These are phyloP conservation scores for Monochamus alternatus DNA, from an alignment of 2,888 invertebrate species.

Conservation along the genomic window DNA sequence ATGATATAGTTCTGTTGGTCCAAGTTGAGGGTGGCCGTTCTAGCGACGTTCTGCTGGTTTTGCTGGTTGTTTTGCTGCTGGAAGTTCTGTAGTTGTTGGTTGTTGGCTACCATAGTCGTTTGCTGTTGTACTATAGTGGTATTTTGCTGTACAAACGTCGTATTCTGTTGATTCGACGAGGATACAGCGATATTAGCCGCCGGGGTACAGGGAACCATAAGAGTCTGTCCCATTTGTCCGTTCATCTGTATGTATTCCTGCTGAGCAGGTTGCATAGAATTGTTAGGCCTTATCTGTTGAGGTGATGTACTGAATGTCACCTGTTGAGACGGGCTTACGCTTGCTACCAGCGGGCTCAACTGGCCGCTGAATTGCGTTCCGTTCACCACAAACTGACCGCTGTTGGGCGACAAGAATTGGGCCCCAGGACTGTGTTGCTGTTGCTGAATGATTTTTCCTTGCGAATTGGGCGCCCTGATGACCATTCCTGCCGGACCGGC, in stretches of 20 bases:
- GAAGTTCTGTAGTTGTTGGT: constrained; percentile 73
- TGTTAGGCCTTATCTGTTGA: constrained; percentile 63
- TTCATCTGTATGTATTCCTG: constrained; percentile 81
- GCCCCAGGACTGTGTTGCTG: constrained; percentile 79
- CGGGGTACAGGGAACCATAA: constrained; percentile 81
- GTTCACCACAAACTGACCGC: constrained; percentile 83
- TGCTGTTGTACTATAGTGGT: constrained; percentile 89
- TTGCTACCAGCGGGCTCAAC: constrained; percentile 84
- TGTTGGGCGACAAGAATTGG: constrained; percentile 83
- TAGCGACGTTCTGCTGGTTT: constrained; percentile 58
- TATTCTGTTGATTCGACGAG: constrained; percentile 75
- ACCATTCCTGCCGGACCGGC: constrained; percentile 84
- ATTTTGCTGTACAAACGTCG: constrained; percentile 88
- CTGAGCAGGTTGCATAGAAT: constrained; percentile 68
- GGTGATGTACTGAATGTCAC: constrained; percentile 68
- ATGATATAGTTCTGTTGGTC: constrained; percentile 77
- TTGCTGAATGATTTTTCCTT: constrained; percentile 79
- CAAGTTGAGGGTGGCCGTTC: constrained; percentile 71
- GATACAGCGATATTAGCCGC: constrained; percentile 74
- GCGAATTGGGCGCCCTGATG: constrained; percentile 82
- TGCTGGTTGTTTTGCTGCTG: constrained; percentile 54
- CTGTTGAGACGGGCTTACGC: constrained; percentile 80
- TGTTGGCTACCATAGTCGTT: constrained; percentile 83
- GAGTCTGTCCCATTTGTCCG: constrained; percentile 79
- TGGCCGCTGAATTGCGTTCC: constrained; percentile 83